Conservation (phyloP, 1,140 invertebrate genomes). For the Andrena cerasifolii region DNA sequence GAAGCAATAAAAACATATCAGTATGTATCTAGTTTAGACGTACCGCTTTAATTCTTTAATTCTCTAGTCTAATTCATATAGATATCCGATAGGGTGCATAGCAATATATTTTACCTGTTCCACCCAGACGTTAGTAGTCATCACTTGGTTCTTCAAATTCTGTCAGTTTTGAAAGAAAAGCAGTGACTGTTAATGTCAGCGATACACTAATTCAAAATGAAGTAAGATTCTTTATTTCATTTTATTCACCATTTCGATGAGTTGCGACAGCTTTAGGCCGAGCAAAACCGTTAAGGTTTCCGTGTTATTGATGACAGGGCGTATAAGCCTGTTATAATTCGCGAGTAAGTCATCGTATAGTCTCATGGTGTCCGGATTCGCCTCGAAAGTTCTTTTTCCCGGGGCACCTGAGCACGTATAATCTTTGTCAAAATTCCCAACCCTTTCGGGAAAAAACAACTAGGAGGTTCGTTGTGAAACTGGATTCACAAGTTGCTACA, state of each 20-base stretch:
- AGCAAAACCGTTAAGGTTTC: conserved; percentile 96
- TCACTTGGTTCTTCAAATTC: conserved; percentile 96
- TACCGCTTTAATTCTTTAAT: too few species aligned
- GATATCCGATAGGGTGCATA: background rate
- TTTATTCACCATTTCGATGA: conserved; percentile 99
- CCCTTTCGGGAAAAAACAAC: background rate
- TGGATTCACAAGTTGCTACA: background rate
- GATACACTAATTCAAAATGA: too few species aligned
- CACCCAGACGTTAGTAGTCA: conserved; percentile 98
- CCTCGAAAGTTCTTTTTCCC: conserved; percentile 85
- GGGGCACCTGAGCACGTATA: conserved; percentile 66
- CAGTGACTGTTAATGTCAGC: too few species aligned
- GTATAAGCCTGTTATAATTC: conserved; percentile 98
- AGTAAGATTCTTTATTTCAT: conserved; percentile 64
- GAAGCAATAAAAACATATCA: background rate
- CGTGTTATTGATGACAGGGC: conserved; percentile 96
- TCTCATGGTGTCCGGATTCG: conserved; percentile 94
- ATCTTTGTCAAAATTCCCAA: background rate
- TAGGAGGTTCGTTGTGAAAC: too few species aligned
- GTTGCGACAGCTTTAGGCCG: conserved; percentile 95
- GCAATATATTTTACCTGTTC: conserved; percentile 86
- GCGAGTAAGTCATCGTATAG: conserved; percentile 96
- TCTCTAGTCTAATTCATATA: background rate
- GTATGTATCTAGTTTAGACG: too few species aligned
- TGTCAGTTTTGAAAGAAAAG: too few species aligned